phyloP scores from a whole-genome alignment of 2,113 vertebrate genomes.

The Arvicanthis niloticus region DNA sequence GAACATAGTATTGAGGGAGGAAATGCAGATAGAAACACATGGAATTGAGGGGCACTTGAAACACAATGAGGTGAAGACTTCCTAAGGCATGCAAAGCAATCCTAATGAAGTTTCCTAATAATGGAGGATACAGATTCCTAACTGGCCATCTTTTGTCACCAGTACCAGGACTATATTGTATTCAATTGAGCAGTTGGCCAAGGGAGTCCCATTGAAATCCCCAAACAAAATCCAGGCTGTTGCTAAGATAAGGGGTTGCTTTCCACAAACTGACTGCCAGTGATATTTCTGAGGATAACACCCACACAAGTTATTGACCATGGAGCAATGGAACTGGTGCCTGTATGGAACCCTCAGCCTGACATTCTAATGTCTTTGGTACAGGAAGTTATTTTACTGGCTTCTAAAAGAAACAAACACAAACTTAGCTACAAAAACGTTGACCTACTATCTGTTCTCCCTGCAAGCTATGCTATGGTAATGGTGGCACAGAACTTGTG shows the following conservation, averaged over 20 bases:
- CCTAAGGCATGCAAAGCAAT: background rate
- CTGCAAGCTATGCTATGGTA: background rate
- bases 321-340: background rate
- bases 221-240: background rate
- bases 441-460: background rate
- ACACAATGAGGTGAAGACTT: background rate
- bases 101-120: background rate
- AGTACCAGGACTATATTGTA: background rate
- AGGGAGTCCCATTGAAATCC: background rate
- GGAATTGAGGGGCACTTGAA: background rate
- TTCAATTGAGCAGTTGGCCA: background rate
- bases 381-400: background rate
- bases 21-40: background rate
- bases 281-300: background rate
- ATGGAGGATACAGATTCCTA: background rate
- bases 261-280: background rate
- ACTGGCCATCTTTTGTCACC: background rate
- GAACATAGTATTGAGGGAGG: background rate
- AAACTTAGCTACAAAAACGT: background rate
- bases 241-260: background rate
- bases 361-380: background rate
- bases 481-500: background rate
- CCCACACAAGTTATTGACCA: background rate
- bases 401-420: background rate
- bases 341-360: background rate